These are phyloP conservation scores for Caracal caracal DNA, from an alignment of 2,113 vertebrate genomes.

Conservation along the genomic window DNA sequence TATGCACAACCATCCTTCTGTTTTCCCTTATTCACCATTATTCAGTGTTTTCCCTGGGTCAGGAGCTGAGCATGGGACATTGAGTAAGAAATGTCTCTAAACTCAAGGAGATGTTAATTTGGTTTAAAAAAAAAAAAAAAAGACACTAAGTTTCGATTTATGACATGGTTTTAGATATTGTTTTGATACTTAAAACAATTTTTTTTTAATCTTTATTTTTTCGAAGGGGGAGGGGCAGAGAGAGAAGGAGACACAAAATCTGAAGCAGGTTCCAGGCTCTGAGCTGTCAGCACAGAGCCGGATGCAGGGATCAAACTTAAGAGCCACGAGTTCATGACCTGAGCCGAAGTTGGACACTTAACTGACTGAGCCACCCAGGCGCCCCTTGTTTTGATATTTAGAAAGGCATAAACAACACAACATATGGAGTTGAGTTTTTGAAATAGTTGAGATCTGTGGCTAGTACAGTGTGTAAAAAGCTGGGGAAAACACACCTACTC, in stretches of 20 bases:
- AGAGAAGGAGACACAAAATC: too few relatives aligned
- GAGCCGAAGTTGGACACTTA: too few relatives aligned
- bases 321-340: too few relatives aligned
- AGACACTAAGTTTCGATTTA: not conserved
- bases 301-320: too few relatives aligned
- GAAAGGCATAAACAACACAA: not conserved
- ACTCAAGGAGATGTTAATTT: not conserved
- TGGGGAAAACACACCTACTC: not conserved
- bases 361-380: too few relatives aligned
- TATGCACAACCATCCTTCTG: not conserved
- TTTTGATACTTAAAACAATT: not conserved
- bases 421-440: not conserved
- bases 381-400: not conserved
- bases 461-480: accelerated
- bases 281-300: too few relatives aligned
- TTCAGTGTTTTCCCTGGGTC: not conserved
- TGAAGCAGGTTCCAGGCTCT: too few relatives aligned
- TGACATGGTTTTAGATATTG: not conserved
- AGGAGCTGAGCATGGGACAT: too few relatives aligned
- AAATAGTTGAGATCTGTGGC: not conserved
- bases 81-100: not conserved
- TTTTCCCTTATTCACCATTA: not conserved
- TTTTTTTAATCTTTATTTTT: too few relatives aligned
- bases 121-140: not conserved
- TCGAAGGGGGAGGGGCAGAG: too few relatives aligned